A percentile compares a stretch with the other conserved stretches of the same genome.
Evolutionary conservation across 2,888 invertebrate genomes (phyloP).

Genomic region (Harpagoxenus sublaevis): DNA sequence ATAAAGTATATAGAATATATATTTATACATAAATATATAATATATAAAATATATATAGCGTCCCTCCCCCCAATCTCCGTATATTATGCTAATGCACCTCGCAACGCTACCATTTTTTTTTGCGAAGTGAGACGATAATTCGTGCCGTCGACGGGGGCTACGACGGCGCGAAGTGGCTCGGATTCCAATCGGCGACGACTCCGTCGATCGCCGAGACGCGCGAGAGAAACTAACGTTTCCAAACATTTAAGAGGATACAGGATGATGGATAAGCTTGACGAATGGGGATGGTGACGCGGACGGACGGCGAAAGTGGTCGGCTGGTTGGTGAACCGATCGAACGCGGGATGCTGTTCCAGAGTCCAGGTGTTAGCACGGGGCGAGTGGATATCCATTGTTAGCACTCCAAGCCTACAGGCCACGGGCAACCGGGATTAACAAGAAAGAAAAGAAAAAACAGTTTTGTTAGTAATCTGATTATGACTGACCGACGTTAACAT

Average conservation of each 20-base stretch:
- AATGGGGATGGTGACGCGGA: slow-evolving; percentile 85
- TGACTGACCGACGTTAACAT: slow-evolving; percentile 81
- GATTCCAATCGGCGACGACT: slow-evolving; percentile 36
- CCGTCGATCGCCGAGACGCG: slow-evolving; percentile 5
- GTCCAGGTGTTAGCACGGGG: slow-evolving; percentile 87
- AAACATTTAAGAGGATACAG: slow-evolving; percentile 77
- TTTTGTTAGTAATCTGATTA: slow-evolving; percentile 89
- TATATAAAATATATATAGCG: slow-evolving; percentile 2
- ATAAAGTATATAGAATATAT: slow-evolving; percentile 24
- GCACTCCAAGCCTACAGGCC: slow-evolving; percentile 92
- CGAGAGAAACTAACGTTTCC: slow-evolving; percentile 62
- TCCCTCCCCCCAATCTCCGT: neutral
- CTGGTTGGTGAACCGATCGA: slow-evolving; percentile 84
- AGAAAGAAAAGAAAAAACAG: slow-evolving; percentile 90
- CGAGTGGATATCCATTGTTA: slow-evolving; percentile 88
- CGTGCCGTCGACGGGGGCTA: neutral
- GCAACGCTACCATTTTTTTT: slow-evolving; percentile 5
- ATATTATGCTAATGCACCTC: slow-evolving; percentile 29
- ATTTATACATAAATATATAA: neutral
- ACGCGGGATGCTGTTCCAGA: slow-evolving; percentile 85
- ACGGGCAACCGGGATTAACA: slow-evolving; percentile 89
- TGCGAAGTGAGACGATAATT: slow-evolving; percentile 19
- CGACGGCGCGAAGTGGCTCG: slow-evolving; percentile 47
- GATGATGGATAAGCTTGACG: slow-evolving; percentile 82
- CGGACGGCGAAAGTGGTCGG: slow-evolving; percentile 84